A percentile compares a stretch with the other conserved stretches of the same genome.
Conservation (phyloP, 2,113 vertebrate species). For the Dolichallabes microphthalmus region DNA sequence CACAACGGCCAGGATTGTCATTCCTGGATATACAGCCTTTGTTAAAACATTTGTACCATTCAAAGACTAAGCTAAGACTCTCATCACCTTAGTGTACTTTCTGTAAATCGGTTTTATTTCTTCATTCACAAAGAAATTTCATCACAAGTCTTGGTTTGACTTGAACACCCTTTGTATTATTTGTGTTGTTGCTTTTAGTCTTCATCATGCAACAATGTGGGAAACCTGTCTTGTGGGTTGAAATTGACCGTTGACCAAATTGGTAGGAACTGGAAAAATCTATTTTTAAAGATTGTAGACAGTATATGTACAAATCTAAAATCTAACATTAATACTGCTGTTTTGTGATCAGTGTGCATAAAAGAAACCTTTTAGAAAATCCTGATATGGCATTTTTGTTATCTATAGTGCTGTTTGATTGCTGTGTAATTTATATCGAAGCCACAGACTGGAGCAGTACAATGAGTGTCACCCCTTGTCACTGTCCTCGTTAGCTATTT, state of each 20-base stretch:
- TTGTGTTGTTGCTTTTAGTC: too few species aligned
- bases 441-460: not conserved
- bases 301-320: not conserved
- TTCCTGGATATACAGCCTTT: too few species aligned
- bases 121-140: too few species aligned
- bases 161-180: too few species aligned
- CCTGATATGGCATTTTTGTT: not conserved
- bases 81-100: too few species aligned
- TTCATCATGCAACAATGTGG: too few species aligned
- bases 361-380: not conserved
- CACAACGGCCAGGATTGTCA: too few species aligned
- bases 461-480: slow-evolving; percentile 49
- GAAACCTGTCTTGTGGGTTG: not conserved
- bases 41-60: too few species aligned
- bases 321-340: not conserved
- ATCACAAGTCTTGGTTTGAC: too few species aligned
- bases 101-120: too few species aligned
- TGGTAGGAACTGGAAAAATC: not conserved
- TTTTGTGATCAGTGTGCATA: not conserved
- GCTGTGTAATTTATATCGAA: slow-evolving; percentile 52
- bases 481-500: slow-evolving; percentile 54
- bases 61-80: too few species aligned
- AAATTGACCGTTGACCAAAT: not conserved
- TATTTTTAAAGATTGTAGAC: not conserved
- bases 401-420: slow-evolving; percentile 44